These are phyloP conservation scores for Cataglyphis rosenhaueri DNA, from an alignment of 2,888 invertebrate genomes.

Conservation along the genomic window DNA sequence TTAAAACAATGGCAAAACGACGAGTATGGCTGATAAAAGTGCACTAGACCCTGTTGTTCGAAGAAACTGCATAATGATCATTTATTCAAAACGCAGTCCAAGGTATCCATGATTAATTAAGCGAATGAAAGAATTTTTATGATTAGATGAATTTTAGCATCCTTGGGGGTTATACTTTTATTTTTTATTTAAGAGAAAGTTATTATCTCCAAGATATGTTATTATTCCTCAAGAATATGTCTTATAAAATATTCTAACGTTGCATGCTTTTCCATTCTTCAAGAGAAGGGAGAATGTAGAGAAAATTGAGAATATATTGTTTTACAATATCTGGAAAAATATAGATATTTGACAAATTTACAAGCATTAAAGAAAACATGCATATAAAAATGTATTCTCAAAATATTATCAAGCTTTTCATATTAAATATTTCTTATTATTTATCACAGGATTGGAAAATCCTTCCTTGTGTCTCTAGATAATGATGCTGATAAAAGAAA, in stretches of 20 bases:
- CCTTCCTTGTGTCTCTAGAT: background rate
- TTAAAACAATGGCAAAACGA: constrained; percentile 22
- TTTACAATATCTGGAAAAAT: background rate
- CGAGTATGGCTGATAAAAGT: constrained; percentile 2
- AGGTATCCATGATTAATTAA: background rate
- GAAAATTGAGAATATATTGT: background rate
- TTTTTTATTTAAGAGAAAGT: background rate
- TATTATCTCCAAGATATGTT: background rate
- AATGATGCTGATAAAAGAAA: background rate
- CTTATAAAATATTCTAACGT: background rate
- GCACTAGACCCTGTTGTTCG: background rate
- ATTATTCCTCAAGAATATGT: background rate
- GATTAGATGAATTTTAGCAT: background rate
- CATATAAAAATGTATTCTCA: background rate
- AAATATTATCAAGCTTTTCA: background rate
- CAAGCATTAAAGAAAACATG: background rate
- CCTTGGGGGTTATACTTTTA: background rate
- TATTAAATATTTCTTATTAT: background rate
- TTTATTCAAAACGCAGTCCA: background rate
- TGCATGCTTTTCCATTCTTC: background rate
- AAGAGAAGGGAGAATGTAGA: no score
- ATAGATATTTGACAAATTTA: background rate
- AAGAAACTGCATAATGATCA: background rate
- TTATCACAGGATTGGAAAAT: background rate
- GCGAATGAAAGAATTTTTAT: background rate